Percentiles rank a stretch among this genome's conserved stretches.
Evolutionary conservation across 2,888 invertebrate genomes (phyloP).

Genomic region (Portevinia maculata): DNA sequence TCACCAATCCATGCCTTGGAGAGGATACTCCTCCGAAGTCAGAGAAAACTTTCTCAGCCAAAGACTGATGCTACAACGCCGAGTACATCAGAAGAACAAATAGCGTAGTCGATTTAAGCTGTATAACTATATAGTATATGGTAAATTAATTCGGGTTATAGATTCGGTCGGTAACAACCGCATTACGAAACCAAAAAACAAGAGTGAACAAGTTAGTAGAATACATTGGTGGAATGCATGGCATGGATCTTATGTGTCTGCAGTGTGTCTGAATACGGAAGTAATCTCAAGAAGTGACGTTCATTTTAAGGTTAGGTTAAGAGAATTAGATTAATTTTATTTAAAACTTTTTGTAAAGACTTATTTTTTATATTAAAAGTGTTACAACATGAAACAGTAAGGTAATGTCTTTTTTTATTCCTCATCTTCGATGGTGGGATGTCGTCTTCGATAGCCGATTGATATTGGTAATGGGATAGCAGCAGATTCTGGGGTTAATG

Average conservation of each 20-base stretch:
- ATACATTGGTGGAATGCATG: constrained; percentile 6
- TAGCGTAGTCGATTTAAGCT: constrained; percentile 49
- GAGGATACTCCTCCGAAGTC: constrained; percentile 84
- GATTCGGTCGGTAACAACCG: constrained; percentile 25
- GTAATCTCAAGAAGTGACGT: constrained; percentile 43
- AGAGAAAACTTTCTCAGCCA: constrained; percentile 25
- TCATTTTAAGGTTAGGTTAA: constrained; percentile 57
- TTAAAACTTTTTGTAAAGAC: constrained; percentile 61
- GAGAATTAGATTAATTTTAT: constrained; percentile 45
- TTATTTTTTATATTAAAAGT: constrained; percentile 62
- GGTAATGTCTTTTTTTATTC: constrained; percentile 62
- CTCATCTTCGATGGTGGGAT: constrained; percentile 55
- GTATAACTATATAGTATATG: background rate
- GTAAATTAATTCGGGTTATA: constrained; percentile 57
- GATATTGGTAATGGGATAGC: constrained; percentile 20
- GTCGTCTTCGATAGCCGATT: constrained; percentile 52
- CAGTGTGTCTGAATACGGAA: constrained; percentile 45
- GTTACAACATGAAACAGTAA: constrained; percentile 51
- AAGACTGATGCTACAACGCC: constrained; percentile 41
- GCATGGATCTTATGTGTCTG: constrained; percentile 40
- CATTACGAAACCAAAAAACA: constrained; percentile 43
- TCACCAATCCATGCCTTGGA: constrained; percentile 89
- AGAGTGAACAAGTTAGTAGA: constrained; percentile 25
- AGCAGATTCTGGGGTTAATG: constrained; percentile 61
- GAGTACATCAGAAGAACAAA: constrained; percentile 67